Base-by-base conservation (phyloP, 2,113 vertebrate genomes). In the Callopanchax toddi region DNA sequence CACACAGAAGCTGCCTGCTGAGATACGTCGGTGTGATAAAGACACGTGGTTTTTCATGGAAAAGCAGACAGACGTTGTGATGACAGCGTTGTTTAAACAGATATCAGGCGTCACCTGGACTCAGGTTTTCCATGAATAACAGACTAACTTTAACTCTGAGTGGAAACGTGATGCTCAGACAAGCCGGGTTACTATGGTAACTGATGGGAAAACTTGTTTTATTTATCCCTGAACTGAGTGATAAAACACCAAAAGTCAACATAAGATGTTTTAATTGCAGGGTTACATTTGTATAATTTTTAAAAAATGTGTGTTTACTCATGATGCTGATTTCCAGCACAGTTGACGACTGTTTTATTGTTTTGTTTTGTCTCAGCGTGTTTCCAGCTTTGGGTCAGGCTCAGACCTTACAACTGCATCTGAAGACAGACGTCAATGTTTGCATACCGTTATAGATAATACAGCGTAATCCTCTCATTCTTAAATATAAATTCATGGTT, bases 71-170 rank as follows among this genome's bases (percentile, higher is more conserved):
- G 75, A 67, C 23, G 39, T 52, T 13, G 45, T 12, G 64, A 76
- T 73, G 78, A 79, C 74, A 70, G 26, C 76, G 22, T 67, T 55
- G 52, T 67, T 72, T 44, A 72, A 87, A 85, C 85, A 87, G 68
- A 77, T 75, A 71, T 79, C 60, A 71, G 67, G 57, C 51, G 49
- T 67, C 65, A 52, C 64, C 61, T 23, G 43, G 40, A 57, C 39
- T 76, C 72, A 77, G 58, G 26, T 67, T 89, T 87, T 85, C 82
- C 68, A 46, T 16, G 42, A 44, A 54, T 26, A 56, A 43, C 71
- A 51, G 45, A 34, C 61, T 21, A 42, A 52, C 37, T 44, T 55
- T 43, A 67, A 57, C 60, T 79, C 68, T 32, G 37, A 45, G 6
- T 12, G 23, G 51, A 49, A 76, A 71, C 17, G 6, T 32, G 29